Conservation (phyloP, 2,113 vertebrate genomes). For the Brachypteracias leptosomus region DNA sequence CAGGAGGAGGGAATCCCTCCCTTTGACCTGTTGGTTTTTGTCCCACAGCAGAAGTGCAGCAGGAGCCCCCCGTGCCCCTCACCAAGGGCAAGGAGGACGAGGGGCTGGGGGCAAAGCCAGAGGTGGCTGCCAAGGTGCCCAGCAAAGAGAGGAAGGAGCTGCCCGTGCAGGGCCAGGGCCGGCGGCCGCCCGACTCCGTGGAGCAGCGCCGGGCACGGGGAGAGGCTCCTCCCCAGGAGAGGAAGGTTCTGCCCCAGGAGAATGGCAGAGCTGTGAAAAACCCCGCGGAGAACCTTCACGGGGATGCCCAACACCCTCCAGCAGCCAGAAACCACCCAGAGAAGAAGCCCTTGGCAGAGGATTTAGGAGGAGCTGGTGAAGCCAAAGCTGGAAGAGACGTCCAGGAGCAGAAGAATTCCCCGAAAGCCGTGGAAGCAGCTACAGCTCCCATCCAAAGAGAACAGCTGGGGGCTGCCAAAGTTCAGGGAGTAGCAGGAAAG, state of each 20-base stretch:
- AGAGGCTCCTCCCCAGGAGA: background rate
- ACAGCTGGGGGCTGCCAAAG: conserved; percentile 37
- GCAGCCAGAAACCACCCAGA: conserved; percentile 55
- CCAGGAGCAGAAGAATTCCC: conserved; percentile 32
- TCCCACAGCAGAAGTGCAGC: conserved; percentile 17
- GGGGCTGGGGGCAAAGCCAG: background rate
- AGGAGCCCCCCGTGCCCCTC: background rate
- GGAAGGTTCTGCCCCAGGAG: background rate
- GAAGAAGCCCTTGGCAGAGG: conserved; percentile 26
- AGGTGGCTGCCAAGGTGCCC: background rate
- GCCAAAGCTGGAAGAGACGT: conserved; percentile 41
- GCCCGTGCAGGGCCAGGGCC: background rate
- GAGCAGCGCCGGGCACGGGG: background rate
- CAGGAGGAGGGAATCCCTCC: background rate
- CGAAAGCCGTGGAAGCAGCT: conserved; percentile 19
- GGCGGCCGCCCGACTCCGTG: background rate
- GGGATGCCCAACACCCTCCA: background rate
- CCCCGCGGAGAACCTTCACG: rapidly evolving
- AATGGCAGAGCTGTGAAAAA: background rate
- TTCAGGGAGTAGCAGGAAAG: conserved; percentile 53
- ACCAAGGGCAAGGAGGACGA: conserved; percentile 52
- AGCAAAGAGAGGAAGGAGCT: background rate
- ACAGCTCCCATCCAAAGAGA: conserved; percentile 58
- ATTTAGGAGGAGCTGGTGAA: conserved; percentile 16
- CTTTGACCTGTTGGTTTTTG: rapidly evolving